Evolutionary conservation across 1,140 invertebrate species (phyloP), one percentile per base, ranked within the genome.

Genomic region (Aphelinus atriplicis): DNA sequence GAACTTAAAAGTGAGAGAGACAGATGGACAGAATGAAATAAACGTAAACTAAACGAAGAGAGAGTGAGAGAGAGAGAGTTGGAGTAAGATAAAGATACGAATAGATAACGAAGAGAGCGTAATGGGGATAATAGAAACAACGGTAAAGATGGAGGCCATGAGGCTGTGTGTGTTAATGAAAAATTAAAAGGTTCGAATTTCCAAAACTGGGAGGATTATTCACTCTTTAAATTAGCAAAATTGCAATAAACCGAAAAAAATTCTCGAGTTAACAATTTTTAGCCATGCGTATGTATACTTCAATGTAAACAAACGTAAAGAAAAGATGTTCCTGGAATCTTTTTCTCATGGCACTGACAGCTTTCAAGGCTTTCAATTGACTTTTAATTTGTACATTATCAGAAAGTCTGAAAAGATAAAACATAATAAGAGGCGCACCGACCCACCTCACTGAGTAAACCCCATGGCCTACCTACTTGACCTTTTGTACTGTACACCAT

Each of bases 391-490:
- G 26, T 26, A 26, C 26, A 26, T 26, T 26, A 26, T 26, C 26
- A 26, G 26, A 26, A 26, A 26, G 26, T 26, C 26, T 26, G 26
- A 26, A 58, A 73, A 60, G 56, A 70, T 57, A 58, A 70, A 78
- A 80, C 75, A 81, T 75, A 71, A 26, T 26, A 57, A 79, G 78
- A 83, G 82, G 84, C 87, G 86, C 86, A 87, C 85, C 87, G 86
- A 88, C 81, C 87, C 85, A 86, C 81, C 84, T 84, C 80, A 77
- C 76, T 74, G 77, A 26, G 67, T 78, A 78, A 81, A 81, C 84
- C 85, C 85, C 84, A 87, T 86, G 84, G 84, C 84, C 83, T 82
- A 83, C 80, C 80, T 80, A 84, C 78, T 79, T 82, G 69, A 68
- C 66, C 74, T 76, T 46, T 46, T 3, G 10, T 69, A 58, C 56